Base-by-base conservation (phyloP, 2,888 invertebrate genomes). In the Troilus luridus region DNA sequence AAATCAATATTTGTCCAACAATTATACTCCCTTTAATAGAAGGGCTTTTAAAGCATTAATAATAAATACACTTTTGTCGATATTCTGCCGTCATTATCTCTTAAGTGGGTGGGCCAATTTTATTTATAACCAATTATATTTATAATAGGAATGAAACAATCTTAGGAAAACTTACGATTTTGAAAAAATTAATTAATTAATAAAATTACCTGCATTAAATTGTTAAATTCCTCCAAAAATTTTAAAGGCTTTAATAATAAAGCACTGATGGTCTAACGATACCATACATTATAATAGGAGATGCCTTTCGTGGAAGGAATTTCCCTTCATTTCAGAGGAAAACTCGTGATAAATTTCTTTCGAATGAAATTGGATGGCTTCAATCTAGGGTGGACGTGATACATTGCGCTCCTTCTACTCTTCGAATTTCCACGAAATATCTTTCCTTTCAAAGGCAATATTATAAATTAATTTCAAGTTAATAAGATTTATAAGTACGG, bases 361-460 rank as follows among this genome's bases (percentile, higher is more conserved):
- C 24, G 72, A 77, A 77, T 77, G 72, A 77, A 77, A 77, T 41
- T 77, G 72, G 72, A 77, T 77, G 72, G 41, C 27, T 19, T 77
- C 72, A 77, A 67, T 77, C 41, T 77, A 77, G 72, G 72, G 17
- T 41, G 41, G 72, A 9, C 72, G 72, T 77, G 72, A 77, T 41
- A 41, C 72, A 77, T 27, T 77, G 9, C 19, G 17, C 7, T 1
- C 0, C 19, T 6, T 77, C 8, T 77, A 8, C 7, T 19, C 41
- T 41, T 17, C 27, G 17, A 41, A 77, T 41, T 27, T 77, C 21
- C 17, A 8, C 1, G 6, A 19, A 77, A 77, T 77, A 17, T 72
- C 0, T 27, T 77, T 77, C 1, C 41, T 41, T 77, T 77, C 72
- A 24, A n/a, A 19, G 24, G 2, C 12, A 67, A 67, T 67, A 24